A percentile compares a stretch with the other conserved stretches of the same genome.
These are phyloP conservation scores for Patiria pectinifera DNA, from an alignment of 53 echinoderm and acorn worm species.

Conservation along the genomic window DNA sequence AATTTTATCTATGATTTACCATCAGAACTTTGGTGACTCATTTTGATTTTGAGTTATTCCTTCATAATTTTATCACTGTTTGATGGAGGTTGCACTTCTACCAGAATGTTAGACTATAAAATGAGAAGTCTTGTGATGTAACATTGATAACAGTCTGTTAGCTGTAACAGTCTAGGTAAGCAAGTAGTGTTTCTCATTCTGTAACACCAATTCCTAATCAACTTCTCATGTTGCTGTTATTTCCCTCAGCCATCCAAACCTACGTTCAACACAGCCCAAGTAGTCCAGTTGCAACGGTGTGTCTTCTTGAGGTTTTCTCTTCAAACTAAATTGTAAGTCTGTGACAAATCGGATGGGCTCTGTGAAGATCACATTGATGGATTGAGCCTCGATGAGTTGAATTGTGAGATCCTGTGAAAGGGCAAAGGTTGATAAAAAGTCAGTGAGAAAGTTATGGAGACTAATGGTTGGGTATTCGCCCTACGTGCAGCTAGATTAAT, in stretches of 20 bases:
- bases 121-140: no score
- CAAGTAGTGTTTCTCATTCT: background rate
- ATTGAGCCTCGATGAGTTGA: conserved; percentile 16
- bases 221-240: background rate
- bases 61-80: no score
- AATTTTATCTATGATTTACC: no score
- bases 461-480: background rate
- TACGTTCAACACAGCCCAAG: conserved; percentile 44
- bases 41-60: no score
- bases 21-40: no score
- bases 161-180: no score
- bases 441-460: background rate
- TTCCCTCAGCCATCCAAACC: background rate
- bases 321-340: conserved; percentile 20
- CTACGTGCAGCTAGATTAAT: background rate
- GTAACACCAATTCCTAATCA: background rate
- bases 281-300: conserved; percentile 42
- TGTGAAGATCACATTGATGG: conserved; percentile 29
- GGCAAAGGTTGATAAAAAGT: background rate
- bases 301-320: background rate
- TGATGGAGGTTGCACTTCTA: no score
- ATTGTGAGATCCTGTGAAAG: conserved; percentile 12
- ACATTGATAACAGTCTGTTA: no score
- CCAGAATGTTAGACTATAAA: no score
- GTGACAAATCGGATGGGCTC: conserved; percentile 41